These are phyloP conservation scores for Cremastinae sp. DNA, from an alignment of 2,888 invertebrate species.

Conservation along the genomic window DNA sequence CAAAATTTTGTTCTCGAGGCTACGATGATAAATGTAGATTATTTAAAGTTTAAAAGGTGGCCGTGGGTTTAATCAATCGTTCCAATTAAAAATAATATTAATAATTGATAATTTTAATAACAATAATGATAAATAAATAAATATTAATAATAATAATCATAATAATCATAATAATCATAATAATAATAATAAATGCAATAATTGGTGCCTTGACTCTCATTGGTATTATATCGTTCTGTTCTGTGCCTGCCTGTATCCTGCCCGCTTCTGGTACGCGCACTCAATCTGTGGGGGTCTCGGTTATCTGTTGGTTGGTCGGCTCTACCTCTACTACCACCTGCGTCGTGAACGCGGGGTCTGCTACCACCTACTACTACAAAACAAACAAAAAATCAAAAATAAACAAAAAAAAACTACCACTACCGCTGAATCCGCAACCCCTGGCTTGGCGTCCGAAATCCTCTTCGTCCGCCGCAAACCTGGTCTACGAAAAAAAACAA, in stretches of 20 bases:
- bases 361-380: constrained; percentile 64
- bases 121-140: constrained; percentile 14
- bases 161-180: constrained; percentile 35
- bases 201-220: constrained; percentile 74
- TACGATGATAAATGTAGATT: constrained; percentile 50
- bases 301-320: constrained; percentile 75
- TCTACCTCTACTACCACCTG: constrained; percentile 63
- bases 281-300: constrained; percentile 72
- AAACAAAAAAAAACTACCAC: constrained; percentile 6
- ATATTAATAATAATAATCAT: constrained; percentile 39
- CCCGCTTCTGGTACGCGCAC: constrained; percentile 76
- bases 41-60: constrained; percentile 55
- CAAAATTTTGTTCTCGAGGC: constrained; percentile 3
- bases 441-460: constrained; percentile 71
- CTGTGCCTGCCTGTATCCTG: constrained; percentile 76
- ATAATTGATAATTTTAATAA: not conserved
- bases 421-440: constrained; percentile 65
- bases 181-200: constrained; percentile 51
- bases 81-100: constrained; percentile 26
- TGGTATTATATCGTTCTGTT: constrained; percentile 76
- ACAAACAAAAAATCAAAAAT: constrained; percentile 28
- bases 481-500: constrained; percentile 62
- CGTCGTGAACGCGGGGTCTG: constrained; percentile 59
- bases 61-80: constrained; percentile 54
- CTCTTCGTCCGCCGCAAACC: constrained; percentile 61